phyloP scores from a whole-genome alignment of 2,113 vertebrate species.

The Thalassoma bifasciatum region DNA sequence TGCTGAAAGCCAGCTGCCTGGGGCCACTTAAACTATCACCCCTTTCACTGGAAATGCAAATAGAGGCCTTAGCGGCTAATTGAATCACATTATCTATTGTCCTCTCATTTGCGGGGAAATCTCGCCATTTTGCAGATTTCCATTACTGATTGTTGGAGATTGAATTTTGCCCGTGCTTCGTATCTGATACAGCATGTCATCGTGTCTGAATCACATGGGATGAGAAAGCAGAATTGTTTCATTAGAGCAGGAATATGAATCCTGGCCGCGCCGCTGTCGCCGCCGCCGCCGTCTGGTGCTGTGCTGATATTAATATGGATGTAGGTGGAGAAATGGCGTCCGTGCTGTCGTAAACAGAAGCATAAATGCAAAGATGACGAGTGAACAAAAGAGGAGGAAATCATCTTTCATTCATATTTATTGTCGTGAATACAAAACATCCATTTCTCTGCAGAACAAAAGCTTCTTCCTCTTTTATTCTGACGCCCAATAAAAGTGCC shows the following conservation, averaged over 20 bases:
- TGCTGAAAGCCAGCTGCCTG: slow-evolving; percentile 79
- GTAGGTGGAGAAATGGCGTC: slow-evolving; percentile 56
- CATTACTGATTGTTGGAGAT: slow-evolving; percentile 71
- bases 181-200: slow-evolving; percentile 65
- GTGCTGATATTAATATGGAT: slow-evolving; percentile 62
- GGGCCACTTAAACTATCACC: slow-evolving; percentile 77
- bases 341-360: slow-evolving; percentile 34
- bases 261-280: slow-evolving; percentile 56
- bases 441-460: slow-evolving; percentile 30
- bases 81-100: slow-evolving; percentile 79
- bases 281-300: slow-evolving; percentile 48
- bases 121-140: slow-evolving; percentile 68
- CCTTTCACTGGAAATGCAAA: slow-evolving; percentile 82
- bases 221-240: slow-evolving; percentile 55
- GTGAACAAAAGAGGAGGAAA: slow-evolving; percentile 35
- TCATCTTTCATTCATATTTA: slow-evolving; percentile 49
- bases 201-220: slow-evolving; percentile 63
- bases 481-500: slow-evolving; percentile 61
- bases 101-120: slow-evolving; percentile 74
- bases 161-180: slow-evolving; percentile 65
- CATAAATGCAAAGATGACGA: slow-evolving; percentile 12
- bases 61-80: slow-evolving; percentile 76
- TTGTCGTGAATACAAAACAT: slow-evolving; percentile 41
- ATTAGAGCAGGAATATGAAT: slow-evolving; percentile 62
- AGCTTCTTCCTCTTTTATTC: slow-evolving; percentile 23